Base-by-base conservation (phyloP, 2,797 vertebrate species). In the Tauraco hartlaubi region DNA sequence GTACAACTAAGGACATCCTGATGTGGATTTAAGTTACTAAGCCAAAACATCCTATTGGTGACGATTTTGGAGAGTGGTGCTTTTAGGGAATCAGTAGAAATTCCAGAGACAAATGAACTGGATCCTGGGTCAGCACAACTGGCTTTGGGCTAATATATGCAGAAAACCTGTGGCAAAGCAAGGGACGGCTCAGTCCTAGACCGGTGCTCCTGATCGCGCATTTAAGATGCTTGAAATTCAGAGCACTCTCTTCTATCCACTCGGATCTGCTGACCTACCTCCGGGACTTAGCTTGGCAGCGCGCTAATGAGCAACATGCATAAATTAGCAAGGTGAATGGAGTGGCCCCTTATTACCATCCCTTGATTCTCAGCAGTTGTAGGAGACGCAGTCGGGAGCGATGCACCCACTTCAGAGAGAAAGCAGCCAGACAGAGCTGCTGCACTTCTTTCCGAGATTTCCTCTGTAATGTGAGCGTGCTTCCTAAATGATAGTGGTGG, bases 311-410 rank as follows among this genome's bases (percentile, higher is more conserved):
- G 73, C 66, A 88, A 55, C 66, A 51, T 41, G 91, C 69, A 80
- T 97, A 97, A 95, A 97, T 94, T 90, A 92, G 73, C 49, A 59
- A 93, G 85, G 89, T 89, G 88, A 91, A 55, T 11, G 1, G 62
- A 69, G 55, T 69, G 58, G 56, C 56, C 91, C 2, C 1, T 77
- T 90, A 51, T 51, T 90, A 35, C 72, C 51, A 68, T 66, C 16
- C n/a, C 82, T 78, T 78, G 61, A 72, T 91, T 85, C 55, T 62
- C 76, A 59, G 62, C 3, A 41, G 0, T 51, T 51, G 12, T n/a
- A 83, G 63, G 61, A 80, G 54, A 43, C 1, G 2, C 28, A 41
- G 23, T 31, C 5, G 2, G 58, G 54, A 87, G 39, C 56, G 48
- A 74, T 67, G 15, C 2, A 0, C 26, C 37, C 37, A 10, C 43